phyloP scores from a whole-genome alignment of 2,113 vertebrate species.

The Equus quagga region DNA sequence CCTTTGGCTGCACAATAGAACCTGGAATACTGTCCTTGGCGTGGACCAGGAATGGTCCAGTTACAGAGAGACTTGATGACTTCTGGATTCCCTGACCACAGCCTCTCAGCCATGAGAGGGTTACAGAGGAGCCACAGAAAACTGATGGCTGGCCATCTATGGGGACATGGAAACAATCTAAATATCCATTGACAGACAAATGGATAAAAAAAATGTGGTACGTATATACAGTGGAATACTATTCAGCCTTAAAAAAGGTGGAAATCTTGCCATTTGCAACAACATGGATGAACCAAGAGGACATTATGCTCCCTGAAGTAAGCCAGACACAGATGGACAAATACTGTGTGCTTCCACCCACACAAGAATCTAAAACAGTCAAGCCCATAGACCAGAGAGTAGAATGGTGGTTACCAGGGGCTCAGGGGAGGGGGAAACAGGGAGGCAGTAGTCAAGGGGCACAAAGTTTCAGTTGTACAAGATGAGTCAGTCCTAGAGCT shows the following conservation, averaged over 20 bases:
- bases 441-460: background rate
- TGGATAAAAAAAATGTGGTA: no score
- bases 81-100: background rate
- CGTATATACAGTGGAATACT: no score
- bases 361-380: background rate
- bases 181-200: background rate
- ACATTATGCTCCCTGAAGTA: background rate
- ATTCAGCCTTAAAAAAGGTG: no score
- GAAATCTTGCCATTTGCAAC: no score
- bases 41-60: no score
- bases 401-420: no score
- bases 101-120: background rate
- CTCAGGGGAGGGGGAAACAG: background rate
- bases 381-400: background rate
- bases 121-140: background rate
- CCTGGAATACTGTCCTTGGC: no score
- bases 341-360: accelerated
- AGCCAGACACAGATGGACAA: background rate
- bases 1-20: accelerated
- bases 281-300: background rate
- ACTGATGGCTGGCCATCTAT: accelerated
- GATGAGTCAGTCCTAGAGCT: background rate
- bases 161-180: background rate
- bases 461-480: background rate
- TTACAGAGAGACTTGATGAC: accelerated